Evolutionary conservation across 1,140 invertebrate species (phyloP), one percentile per base, ranked within the genome.

Genomic region (Dendrolimus kikuchii): DNA sequence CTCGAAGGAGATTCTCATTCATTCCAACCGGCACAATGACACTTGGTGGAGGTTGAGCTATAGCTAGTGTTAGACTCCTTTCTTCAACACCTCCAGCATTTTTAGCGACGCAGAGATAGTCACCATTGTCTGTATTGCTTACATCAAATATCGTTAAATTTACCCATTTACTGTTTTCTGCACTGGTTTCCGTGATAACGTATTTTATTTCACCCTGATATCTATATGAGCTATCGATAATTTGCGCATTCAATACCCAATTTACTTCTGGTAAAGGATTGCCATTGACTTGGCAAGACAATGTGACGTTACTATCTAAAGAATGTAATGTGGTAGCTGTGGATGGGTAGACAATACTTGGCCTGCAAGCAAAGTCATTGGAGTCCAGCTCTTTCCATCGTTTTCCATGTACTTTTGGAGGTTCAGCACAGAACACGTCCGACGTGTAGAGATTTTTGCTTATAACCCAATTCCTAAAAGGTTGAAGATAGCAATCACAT

Each of bases 71-170:
- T 0, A 96, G 81, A 75, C 90, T 95, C 53, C 88, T 91, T 68
- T 95, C 93, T 41, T 93, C 93, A 6, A 92, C 90, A 0, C 96
- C 97, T 2, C 94, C 96, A 0, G 91, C 89, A 81, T 96, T 98
- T 53, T 92, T 93, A 0, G 95, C 96, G 5, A 93, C 89, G 66
- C 96, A 98, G n/a, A 92, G 90, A 76, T 98, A 98, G 49, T 95
- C 92, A 0, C 96, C 97, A 65, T 92, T 91, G 80, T 98, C 96
- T 6, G 92, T 90, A 9, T 87, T 86, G 5, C 88, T 88, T 0
- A 94, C 90, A 47, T 93, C 90, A 0, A 90, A 82, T 38, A 96
- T 92, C 2, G 94, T 95, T 39, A 96, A 80, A 84, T 96, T 93
- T 57, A 93, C 86, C 95, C 93, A 93, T 85, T 88, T 84, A 57